Conservation (phyloP, 2,888 invertebrate genomes). For the Pimpla rufipes region DNA sequence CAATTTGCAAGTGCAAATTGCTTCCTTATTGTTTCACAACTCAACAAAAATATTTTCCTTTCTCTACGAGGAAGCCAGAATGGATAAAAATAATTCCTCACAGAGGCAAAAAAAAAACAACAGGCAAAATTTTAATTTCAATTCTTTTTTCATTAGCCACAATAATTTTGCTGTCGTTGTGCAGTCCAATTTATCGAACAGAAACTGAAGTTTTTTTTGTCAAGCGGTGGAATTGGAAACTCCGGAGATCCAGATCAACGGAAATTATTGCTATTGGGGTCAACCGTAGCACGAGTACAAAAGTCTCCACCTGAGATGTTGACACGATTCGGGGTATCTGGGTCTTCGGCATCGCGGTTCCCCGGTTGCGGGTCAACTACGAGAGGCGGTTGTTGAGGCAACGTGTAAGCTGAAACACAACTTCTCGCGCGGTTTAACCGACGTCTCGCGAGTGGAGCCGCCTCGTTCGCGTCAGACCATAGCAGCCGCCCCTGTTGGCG, state of each 20-base stretch:
- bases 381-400: background rate
- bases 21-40: no score
- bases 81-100: no score
- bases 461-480: background rate
- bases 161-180: no score
- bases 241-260: background rate
- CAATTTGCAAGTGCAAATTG: no score
- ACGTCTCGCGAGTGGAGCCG: background rate
- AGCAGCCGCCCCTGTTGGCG: no score
- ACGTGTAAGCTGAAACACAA: background rate
- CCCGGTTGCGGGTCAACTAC: background rate
- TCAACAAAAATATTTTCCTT: no score
- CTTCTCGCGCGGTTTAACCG: background rate
- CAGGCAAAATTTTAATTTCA: no score
- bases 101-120: no score
- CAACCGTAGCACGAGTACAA: background rate
- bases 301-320: background rate
- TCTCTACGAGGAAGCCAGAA: no score
- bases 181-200: no score
- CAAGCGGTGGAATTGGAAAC: background rate
- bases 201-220: no score
- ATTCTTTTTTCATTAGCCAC: no score
- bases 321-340: background rate
- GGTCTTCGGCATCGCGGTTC: conserved; percentile 2
- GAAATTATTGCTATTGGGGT: background rate